Evolutionary conservation across 1,140 invertebrate species (phyloP), one percentile per base, ranked within the genome.

Genomic region (Chironomus tepperi): DNA sequence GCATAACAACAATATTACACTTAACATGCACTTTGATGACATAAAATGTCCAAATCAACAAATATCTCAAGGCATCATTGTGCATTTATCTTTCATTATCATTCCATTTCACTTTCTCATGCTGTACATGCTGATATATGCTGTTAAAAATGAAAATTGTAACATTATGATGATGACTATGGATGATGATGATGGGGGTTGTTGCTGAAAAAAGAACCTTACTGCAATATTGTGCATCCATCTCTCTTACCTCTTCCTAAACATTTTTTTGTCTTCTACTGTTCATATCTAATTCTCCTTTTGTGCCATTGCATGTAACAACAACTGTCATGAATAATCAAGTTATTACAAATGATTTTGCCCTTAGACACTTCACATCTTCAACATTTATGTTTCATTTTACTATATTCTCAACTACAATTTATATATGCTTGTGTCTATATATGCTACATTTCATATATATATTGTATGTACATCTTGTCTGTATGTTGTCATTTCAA

Each of bases 241-340:
- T 47, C 43, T 47, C 43, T 15, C 12, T 57, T 34, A 5, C 47
- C 47, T 57, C 47, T n/a, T 47, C 47, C 12, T 15, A 57, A 57
- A 57, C 8, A 47, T 47, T 57, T 57, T n/a, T 57, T 57, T 57
- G 7, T 12, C 10, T 57, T 57, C 24, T 34, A 34, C 24, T 34
- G 24, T 34, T 34, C 24, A 34, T 5, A 34, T 34, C 24, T 34
- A 34, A 34, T 34, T 34, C 15, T 57, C 47, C 47, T 57, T 57
- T 57, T 57, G 47, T 57, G 47, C 47, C n/a, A 57, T 57, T 15
- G 47, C 47, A 57, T 57, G 47, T 57, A 57, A 57, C 47, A 57
- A 57, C 47, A 57, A 21, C 65, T 70, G 65, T 70, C 65, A 70
- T 21, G 19, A 70, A 70, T 70, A 70, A 70, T 70, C 65, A 70